Base-by-base conservation (phyloP, 53 echinoderm and acorn worm species). In the Hippasteria phrygiana region DNA sequence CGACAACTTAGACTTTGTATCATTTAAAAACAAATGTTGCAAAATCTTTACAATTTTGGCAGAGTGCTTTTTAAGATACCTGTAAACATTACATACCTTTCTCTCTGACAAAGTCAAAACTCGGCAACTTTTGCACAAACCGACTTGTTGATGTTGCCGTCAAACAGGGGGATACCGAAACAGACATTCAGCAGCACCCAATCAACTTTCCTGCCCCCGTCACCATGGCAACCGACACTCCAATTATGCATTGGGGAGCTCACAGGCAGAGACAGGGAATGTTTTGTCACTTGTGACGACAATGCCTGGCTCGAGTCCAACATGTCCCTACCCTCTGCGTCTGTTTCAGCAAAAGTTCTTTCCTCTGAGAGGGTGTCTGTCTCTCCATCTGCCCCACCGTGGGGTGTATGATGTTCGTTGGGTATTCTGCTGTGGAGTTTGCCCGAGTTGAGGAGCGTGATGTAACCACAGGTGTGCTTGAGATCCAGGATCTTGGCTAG, bases 161-260 rank as follows among this genome's bases (percentile, higher is more conserved):
- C 95, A 92, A 99, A 99, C 50, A 99, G 71, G n/a, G 99, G 99
- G 48, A 99, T 83, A 24, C 99, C 99, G 74, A 99, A 99, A 47
- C 91, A 94, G 31, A 99, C 83, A 29, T 94, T 94, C 63, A 99
- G 77, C 33, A 95, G 71, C 37, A 70, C 87, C 99, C 99, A 99
- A 62, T 94, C 94, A 16, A 90, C 79, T 41, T 90, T 90, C 28
- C 1, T 26, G 74, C 66, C 73, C 18, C 74, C 69, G 6, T 77
- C 59, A 62, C 88, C 40, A 16, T 38, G 75, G 75, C 27, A 14
- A 50, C 62, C 39, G 66, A 22, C 70, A 24, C 29, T 88, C 35
- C 71, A 77, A 48, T 69, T 87, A 46, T 64, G 80, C 75, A 90
- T 77, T 64, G 78, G 65, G 2, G 85, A 84, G 24, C 35, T 12